Base-by-base conservation (phyloP, 2,113 vertebrate genomes). In the Ageneiosus marmoratus region DNA sequence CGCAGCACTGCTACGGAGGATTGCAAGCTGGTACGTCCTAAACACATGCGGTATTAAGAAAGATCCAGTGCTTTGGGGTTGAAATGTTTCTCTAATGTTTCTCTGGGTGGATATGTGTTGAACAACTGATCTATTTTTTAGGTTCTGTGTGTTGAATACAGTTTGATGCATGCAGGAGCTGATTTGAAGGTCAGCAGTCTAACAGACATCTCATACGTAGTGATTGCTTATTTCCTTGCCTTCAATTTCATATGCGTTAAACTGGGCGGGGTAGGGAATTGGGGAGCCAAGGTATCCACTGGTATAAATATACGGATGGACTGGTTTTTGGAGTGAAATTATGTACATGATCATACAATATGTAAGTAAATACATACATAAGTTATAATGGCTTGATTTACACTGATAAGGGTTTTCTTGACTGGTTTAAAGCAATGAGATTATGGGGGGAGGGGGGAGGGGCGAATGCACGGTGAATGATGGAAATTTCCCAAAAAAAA, bases 401-500 rank as follows among this genome's bases (percentile, higher is more conserved):
- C 69, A 20, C 55, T 74, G 48, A 65, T 50, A 80, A 79, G 55
- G 44, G 34, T 63, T 79, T 81, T 80, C 69, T 76, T 82, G 29
- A 69, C 62, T 77, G 67, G 74, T 84, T 79, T 75, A n/a, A 84
- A 53, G 69, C 29, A 65, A 70, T 84, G 79, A 48, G 53, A 81
- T 81, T n/a, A n/a, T n/a, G n/a, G n/a, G n/a, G n/a, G n/a, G n/a
- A n/a, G n/a, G 16, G 29, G 44, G 37, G 63, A 6, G 34, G n/a
- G 34, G 27, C 18, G 55, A 46, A 5, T n/a, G n/a, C n/a, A n/a
- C n/a, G n/a, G 15, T 16, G 29, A 81, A 62, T 79, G 46, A 80
- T 81, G 70, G 60, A 86, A 82, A 87, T 87, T n/a, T n/a, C n/a
- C n/a, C n/a, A 84, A 84, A 86, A 58, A 86, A 82, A 44, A 86